Percentiles rank a stretch among this genome's conserved stretches.
These are phyloP conservation scores for Drosophila koepferae DNA, from an alignment of 2,888 invertebrate species.

Conservation along the genomic window DNA sequence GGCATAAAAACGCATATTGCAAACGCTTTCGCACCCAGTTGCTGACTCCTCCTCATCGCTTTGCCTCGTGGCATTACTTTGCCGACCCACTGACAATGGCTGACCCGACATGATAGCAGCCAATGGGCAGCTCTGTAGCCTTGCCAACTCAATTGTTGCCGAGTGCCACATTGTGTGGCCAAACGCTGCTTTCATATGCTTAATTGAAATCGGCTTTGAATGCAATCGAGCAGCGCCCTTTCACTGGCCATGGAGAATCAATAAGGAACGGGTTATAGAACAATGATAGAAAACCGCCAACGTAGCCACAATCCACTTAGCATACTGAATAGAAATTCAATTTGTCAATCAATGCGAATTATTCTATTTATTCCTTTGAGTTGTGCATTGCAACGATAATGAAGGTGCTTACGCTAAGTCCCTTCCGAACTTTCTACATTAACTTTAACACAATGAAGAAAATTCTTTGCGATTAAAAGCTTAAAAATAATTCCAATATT, in stretches of 20 bases:
- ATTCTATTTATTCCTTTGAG: slow-evolving; percentile 1
- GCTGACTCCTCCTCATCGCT: slow-evolving; percentile 1
- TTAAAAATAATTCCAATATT: too few species aligned
- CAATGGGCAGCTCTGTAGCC: slow-evolving; percentile 26
- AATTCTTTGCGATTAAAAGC: too few species aligned
- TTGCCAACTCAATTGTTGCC: slow-evolving; percentile 34
- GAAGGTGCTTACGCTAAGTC: background rate
- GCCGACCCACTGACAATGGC: slow-evolving; percentile 23
- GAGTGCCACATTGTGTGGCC: slow-evolving; percentile 40
- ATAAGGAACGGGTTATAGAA: background rate
- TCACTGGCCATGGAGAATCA: too few species aligned
- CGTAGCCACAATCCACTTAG: slow-evolving; percentile 14
- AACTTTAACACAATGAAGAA: too few species aligned
- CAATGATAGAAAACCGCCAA: slow-evolving; percentile 14
- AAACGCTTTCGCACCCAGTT: slow-evolving; percentile 40
- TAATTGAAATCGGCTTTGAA: slow-evolving; percentile 55
- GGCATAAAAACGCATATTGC: slow-evolving; percentile 44
- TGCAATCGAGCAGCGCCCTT: slow-evolving; percentile 11
- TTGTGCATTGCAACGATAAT: background rate
- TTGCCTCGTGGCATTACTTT: background rate
- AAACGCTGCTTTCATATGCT: slow-evolving; percentile 43
- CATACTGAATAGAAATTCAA: slow-evolving; percentile 8
- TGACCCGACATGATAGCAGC: slow-evolving; percentile 27
- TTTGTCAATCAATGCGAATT: slow-evolving; percentile 14
- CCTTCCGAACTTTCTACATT: background rate